A percentile compares a stretch with the other conserved stretches of the same genome.
These are phyloP conservation scores for Vulpes vulpes DNA, from an alignment of 2,113 vertebrate species.

Conservation along the genomic window DNA sequence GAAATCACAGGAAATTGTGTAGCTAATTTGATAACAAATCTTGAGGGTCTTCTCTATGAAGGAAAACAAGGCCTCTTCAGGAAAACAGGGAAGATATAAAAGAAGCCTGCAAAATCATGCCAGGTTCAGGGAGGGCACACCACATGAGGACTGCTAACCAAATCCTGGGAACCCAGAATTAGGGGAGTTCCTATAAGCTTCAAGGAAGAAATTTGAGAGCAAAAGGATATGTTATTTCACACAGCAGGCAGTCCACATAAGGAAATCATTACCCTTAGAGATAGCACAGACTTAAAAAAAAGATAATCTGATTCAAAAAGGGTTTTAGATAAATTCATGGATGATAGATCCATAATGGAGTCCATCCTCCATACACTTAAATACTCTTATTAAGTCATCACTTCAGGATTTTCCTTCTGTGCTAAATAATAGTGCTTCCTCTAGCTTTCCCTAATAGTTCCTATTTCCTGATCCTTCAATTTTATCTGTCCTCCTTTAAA, in stretches of 20 bases:
- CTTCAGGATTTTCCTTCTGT: slow-evolving; percentile 51
- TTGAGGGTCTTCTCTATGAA: neutral
- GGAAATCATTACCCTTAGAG: slow-evolving; percentile 67
- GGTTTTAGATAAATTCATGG: slow-evolving; percentile 73
- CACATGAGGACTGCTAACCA: neutral
- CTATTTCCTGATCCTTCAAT: slow-evolving; percentile 65
- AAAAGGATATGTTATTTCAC: slow-evolving; percentile 61
- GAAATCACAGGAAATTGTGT: neutral
- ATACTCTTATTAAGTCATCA: slow-evolving; percentile 76
- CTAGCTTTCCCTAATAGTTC: neutral
- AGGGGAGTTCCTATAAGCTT: neutral
- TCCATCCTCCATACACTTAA: slow-evolving; percentile 58
- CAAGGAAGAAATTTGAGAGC: slow-evolving; percentile 48
- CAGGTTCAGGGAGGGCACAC: neutral
- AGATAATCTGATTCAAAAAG: slow-evolving; percentile 70
- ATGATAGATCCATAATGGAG: slow-evolving; percentile 67
- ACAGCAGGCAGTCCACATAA: slow-evolving; percentile 38
- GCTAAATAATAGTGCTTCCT: slow-evolving; percentile 64
- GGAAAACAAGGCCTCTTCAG: neutral
- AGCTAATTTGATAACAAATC: neutral
- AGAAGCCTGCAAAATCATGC: neutral
- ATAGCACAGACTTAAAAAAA: slow-evolving; percentile 58
- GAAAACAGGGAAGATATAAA: neutral
- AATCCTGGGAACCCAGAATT: slow-evolving; percentile 19
- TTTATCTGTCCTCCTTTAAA: slow-evolving; percentile 60